Evolutionary conservation across 2,113 vertebrate genomes (phyloP), one percentile per base, ranked within the genome.

Genomic region (Sciurus niger): DNA sequence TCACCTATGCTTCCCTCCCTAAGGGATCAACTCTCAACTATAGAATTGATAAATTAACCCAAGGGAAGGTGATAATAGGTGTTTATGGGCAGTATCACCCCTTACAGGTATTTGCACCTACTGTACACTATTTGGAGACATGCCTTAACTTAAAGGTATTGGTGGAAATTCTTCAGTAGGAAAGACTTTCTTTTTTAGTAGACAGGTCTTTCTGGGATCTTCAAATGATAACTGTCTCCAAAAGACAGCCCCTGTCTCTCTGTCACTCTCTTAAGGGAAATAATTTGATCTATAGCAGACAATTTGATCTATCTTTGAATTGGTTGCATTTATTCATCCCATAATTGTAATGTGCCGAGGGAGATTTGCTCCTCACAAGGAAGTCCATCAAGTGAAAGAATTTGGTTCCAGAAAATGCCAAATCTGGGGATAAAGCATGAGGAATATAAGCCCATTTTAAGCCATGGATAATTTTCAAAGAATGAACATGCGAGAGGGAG

Each of bases 401-500:
- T 96, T 83, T 96, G 77, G 93, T 93, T 95, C 93, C 87, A 88
- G 91, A 95, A 96, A 97, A 95, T 90, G 87, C 82, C 87, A 40
- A 90, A 84, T 76, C 53, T 68, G 65, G 53, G 48, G 65, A 93
- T 86, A 94, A 95, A 84, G 79, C 84, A 63, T 28, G 89, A 82
- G n/a, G 80, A 60, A 68, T 34, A 77, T 60, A 93, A 96, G 48
- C 92, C 86, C 87, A 73, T 93, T 96, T 84, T 68, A 96, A 97
- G 92, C 93, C 12, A 25, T 58, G 90, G 86, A 93, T 98, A 84
- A 90, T 97, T 97, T 97, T 88, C 92, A 92, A 89, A 96, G 97
- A 94, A 80, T 68, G 78, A 97, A 92, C 76, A 77, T 40, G 40
- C 34, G 76, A 67, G 28, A 87, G 37, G 48, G 60, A 94, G 76